These are phyloP conservation scores for Drosophila stalkeri DNA, from an alignment of 2,888 invertebrate species.

Conservation along the genomic window DNA sequence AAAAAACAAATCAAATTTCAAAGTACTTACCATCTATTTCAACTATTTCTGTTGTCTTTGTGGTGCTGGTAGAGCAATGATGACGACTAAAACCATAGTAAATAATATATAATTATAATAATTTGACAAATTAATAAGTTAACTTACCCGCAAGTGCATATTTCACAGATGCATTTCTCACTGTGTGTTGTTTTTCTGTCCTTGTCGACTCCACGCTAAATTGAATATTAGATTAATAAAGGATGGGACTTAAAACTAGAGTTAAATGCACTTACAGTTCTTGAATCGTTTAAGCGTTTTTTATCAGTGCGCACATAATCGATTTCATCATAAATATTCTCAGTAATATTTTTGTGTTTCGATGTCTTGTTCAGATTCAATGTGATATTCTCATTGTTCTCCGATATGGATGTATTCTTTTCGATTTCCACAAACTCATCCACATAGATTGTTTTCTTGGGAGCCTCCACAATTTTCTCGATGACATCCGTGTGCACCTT, in stretches of 20 bases:
- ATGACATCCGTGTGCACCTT: conserved; percentile 85
- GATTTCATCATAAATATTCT: conserved; percentile 83
- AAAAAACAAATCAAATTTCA: not conserved
- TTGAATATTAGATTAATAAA: not conserved
- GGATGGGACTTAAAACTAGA: not conserved
- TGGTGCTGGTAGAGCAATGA: conserved; percentile 90
- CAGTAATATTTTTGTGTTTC: conserved; percentile 81
- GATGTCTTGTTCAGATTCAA: conserved; percentile 81
- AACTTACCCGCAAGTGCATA: conserved; percentile 96
- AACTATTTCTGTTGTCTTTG: conserved; percentile 67
- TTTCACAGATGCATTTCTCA: conserved; percentile 95
- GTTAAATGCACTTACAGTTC: conserved; percentile 69
- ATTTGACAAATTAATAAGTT: too few relatives aligned
- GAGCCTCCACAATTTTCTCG: conserved; percentile 85
- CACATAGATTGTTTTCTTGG: conserved; percentile 83
- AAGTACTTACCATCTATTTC: conserved; percentile 58
- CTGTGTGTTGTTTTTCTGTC: conserved; percentile 79
- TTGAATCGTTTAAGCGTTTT: conserved; percentile 80
- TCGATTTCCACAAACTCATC: conserved; percentile 85
- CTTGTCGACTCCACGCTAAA: conserved; percentile 82
- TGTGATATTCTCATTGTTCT: conserved; percentile 82
- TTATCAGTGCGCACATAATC: conserved; percentile 77
- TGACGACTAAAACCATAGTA: conserved; percentile 88
- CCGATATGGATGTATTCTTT: conserved; percentile 82
- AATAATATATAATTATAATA: not conserved